Evolutionary conservation across 2,888 invertebrate species (phyloP), one percentile per base, ranked within the genome.

Genomic region (Ryuthela nishihirai): DNA sequence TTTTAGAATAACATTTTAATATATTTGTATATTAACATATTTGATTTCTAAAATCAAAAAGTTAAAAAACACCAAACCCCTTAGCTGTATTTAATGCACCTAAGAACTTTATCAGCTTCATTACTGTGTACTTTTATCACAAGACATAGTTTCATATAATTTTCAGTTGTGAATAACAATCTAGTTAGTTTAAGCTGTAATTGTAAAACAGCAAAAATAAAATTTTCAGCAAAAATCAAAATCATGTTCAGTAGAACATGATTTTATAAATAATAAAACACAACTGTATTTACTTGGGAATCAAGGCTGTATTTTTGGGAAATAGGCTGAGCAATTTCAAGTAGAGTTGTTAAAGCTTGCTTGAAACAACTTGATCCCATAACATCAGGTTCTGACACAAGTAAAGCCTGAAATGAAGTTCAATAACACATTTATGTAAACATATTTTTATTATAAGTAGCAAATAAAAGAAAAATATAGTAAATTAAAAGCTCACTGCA

Each of bases 351-450:
- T 78, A 86, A 81, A 62, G 82, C 81, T n/a, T 72, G 70, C 56
- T 80, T 78, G 64, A 87, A 80, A 46, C 80, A 71, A n/a, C 74
- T 73, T 1, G 81, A 79, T 47, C 78, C 74, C 39, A 79, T 77
- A n/a, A 81, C 77, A 64, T 80, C 78, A 6, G 86, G 79, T 72
- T 89, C 88, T 0, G 88, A 84, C 6, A 83, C 82, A 4, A 91
- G 79, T 24, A 92, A 74, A 0, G 88, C 88, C 84, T 90, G 77
- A 39, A 79, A 72, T 67, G 34, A 62, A 43, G 60, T 58, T 43
- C 54, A 44, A 12, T 17, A 43, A 32, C 1, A 29, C 5, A 41
- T 9, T 35, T 21, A 6, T n/a, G 4, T 9, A 17, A 40, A 40
- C 20, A 40, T n/a, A 15, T 4, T 38, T 17, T 10, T 17, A 15